These are phyloP conservation scores for Hestina assimilis DNA, from an alignment of 1,140 invertebrate genomes.

Conservation along the genomic window DNA sequence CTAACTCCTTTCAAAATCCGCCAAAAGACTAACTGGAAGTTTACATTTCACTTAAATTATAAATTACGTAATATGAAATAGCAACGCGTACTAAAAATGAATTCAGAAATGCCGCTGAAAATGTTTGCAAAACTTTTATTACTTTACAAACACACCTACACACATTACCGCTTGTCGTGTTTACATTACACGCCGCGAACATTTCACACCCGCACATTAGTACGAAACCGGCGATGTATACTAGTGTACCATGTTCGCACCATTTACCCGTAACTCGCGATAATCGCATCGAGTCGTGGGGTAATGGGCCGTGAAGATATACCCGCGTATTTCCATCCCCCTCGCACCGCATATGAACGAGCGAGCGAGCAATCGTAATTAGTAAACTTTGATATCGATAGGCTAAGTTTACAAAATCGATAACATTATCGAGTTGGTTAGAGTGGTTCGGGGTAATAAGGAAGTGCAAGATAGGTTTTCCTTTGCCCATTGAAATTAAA, in stretches of 20 bases:
- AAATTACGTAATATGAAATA: not conserved
- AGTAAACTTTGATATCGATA: constrained; percentile 37
- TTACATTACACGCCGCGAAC: constrained; percentile 21
- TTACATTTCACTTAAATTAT: too few relatives aligned
- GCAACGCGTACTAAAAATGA: constrained; percentile 4
- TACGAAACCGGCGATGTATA: constrained; percentile 27
- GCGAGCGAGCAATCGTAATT: constrained; percentile 35
- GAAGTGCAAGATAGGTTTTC: not conserved
- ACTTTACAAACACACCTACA: constrained; percentile 14
- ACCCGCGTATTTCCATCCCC: constrained; percentile 14
- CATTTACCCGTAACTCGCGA: constrained; percentile 29
- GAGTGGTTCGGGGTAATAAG: constrained; percentile 4
- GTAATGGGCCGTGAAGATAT: constrained; percentile 45
- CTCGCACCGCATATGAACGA: constrained; percentile 19
- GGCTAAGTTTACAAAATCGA: constrained; percentile 41
- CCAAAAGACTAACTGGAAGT: too few relatives aligned
- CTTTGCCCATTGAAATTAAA: too few relatives aligned
- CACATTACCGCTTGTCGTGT: not conserved
- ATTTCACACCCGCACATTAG: constrained; percentile 15
- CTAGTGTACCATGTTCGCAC: constrained; percentile 19
- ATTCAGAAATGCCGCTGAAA: constrained; percentile 15
- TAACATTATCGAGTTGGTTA: constrained; percentile 31
- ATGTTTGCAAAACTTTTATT: constrained; percentile 15
- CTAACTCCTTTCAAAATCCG: too few relatives aligned
- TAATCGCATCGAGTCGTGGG: constrained; percentile 29